A percentile compares a stretch with the other conserved stretches of the same genome.
Conservation (phyloP, 53 echinoderm and acorn worm species). For the Temnopleurus reevesii region DNA sequence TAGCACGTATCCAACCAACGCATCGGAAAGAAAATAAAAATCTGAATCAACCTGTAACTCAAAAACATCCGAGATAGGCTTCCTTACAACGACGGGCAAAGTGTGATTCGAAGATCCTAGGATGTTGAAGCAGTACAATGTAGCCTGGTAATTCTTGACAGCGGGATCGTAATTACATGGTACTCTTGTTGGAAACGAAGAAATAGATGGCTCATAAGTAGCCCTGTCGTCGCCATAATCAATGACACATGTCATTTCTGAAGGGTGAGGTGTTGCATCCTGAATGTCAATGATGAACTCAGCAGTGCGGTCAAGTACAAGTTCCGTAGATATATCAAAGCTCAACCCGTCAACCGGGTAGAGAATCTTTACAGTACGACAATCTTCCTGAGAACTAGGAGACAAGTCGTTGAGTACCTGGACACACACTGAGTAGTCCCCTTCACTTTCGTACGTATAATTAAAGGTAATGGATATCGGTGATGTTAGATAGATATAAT, state of each 20-base stretch:
- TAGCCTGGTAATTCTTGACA: not conserved
- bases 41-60: not conserved
- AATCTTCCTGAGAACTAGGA: not conserved
- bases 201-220: not conserved
- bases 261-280: not conserved
- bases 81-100: not conserved
- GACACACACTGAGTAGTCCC: constrained; percentile 52
- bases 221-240: constrained; percentile 49
- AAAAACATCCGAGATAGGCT: constrained; percentile 26
- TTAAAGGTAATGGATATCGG: not conserved
- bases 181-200: not conserved
- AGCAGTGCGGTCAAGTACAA: not conserved
- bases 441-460: constrained; percentile 56
- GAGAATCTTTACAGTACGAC: not conserved
- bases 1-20: not conserved
- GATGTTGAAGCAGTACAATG: not conserved
- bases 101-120: not conserved
- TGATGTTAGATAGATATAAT: not conserved
- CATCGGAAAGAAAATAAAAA: not conserved
- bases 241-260: constrained; percentile 33
- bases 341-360: constrained; percentile 8
- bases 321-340: not conserved
- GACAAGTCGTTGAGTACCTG: constrained; percentile 44
- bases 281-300: constrained; percentile 30
- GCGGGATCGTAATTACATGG: not conserved